A percentile compares a stretch with the other conserved stretches of the same genome.
Conservation (phyloP, 2,113 vertebrate genomes). For the Scalopus aquaticus region DNA sequence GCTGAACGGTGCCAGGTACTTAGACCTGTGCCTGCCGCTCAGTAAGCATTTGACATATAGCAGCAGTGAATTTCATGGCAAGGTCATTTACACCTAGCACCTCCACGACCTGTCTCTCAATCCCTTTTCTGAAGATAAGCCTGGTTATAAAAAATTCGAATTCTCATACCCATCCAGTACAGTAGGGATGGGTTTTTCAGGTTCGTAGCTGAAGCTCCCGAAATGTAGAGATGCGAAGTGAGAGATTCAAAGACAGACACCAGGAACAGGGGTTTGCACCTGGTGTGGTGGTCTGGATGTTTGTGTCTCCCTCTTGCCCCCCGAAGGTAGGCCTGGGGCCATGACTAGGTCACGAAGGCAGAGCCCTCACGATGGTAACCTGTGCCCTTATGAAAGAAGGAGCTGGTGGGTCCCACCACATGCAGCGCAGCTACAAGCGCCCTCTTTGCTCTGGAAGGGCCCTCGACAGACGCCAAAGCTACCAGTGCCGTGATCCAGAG, state of each 20-base stretch:
- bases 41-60: background rate
- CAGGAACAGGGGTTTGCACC: background rate
- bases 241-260: background rate
- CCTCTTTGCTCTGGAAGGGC: accelerated
- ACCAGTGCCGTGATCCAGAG: background rate
- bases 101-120: background rate
- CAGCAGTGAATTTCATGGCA: background rate
- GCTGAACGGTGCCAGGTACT: background rate
- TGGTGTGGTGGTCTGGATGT: background rate
- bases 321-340: background rate
- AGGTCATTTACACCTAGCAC: background rate
- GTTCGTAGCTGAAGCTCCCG: background rate
- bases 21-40: background rate
- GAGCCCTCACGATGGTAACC: background rate
- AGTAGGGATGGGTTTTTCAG: background rate
- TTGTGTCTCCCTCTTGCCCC: background rate
- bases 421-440: no score
- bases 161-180: background rate
- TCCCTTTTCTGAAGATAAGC: background rate
- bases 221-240: background rate
- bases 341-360: background rate
- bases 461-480: background rate
- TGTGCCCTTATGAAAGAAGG: background rate
- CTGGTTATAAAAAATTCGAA: background rate
- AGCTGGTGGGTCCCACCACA: accelerated